Evolutionary conservation across 2,888 invertebrate genomes (phyloP), one percentile per base, ranked within the genome.

Genomic region (Automeris io): DNA sequence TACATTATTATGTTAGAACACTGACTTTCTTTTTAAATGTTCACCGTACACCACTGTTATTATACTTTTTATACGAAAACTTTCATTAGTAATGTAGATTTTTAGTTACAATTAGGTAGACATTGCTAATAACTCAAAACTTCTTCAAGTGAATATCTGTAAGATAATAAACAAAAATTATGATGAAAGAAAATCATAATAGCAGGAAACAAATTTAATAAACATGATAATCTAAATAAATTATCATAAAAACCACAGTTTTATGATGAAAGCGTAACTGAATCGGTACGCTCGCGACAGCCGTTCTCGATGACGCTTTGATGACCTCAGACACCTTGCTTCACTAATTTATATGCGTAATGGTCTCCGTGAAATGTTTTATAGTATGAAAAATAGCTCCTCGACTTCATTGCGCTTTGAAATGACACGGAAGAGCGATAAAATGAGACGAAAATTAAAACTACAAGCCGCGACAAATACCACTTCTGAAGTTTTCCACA

Each of bases 251-350:
- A 63, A 43, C 39, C 38, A n/a, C 49, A 57, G 64, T 71, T 78
- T 80, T 75, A 80, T 60, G 64, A 69, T 64, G 63, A 62, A 72
- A 71, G 57, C 63, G n/a, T n/a, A 62, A 56, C 49, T 54, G 54
- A 45, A 49, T 54, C 49, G 53, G 41, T 45, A 40, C 47, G 60
- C 46, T 62, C 52, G 50, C 51, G 54, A 61, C 51, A 51, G 48
- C 49, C 50, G 46, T 46, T 46, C 45, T 47, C 57, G 70, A 60
- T 65, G 72, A 79, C 66, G 70, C 54, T 59, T 75, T 78, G 70
- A 81, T 70, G 52, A 61, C 47, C 50, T 43, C 48, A 59, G 61
- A 62, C 62, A 77, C 69, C 67, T 70, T 70, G 73, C 66, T 66
- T 48, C 57, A 54, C 54, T 69, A 65, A 71, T 74, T 76, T 71